A percentile compares a stretch with the other conserved stretches of the same genome.
Evolutionary conservation across 2,888 invertebrate genomes (phyloP).

Genomic region (Harpalus rubripes): DNA sequence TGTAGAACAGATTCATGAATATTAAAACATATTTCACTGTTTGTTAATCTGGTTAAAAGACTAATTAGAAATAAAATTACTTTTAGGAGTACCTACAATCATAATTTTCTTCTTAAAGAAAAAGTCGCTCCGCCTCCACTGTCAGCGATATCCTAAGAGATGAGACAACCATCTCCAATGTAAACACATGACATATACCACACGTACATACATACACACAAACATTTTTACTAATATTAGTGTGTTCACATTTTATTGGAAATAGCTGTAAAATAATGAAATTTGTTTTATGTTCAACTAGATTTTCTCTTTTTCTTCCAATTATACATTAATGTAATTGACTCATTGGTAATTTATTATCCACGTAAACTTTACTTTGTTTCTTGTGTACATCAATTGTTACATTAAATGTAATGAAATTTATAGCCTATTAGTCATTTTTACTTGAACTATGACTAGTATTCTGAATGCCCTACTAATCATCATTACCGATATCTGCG

Average conservation of each 20-base stretch:
- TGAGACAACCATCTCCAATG: slow-evolving; percentile 62
- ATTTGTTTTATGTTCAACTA: slow-evolving; percentile 19
- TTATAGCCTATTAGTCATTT: background rate
- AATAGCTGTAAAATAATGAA: slow-evolving; percentile 40
- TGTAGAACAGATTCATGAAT: too few species aligned
- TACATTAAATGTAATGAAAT: background rate
- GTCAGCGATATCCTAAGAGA: slow-evolving; percentile 54
- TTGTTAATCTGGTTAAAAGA: background rate
- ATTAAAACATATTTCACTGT: too few species aligned
- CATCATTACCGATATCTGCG: too few species aligned
- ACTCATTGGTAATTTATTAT: background rate
- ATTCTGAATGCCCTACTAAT: too few species aligned
- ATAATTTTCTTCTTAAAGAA: background rate
- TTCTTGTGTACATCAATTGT: slow-evolving; percentile 6
- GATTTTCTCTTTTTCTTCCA: slow-evolving; percentile 15
- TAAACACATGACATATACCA: slow-evolving; percentile 58
- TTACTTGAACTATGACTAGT: too few species aligned
- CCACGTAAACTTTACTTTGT: slow-evolving; percentile 2
- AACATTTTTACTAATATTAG: slow-evolving; percentile 46
- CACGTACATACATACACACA: slow-evolving; percentile 38
- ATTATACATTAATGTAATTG: slow-evolving; percentile 20
- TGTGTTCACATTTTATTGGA: slow-evolving; percentile 41
- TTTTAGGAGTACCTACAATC: too few species aligned
- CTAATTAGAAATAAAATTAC: too few species aligned
- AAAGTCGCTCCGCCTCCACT: slow-evolving; percentile 7